Percentiles rank a stretch among this genome's conserved stretches.
These are phyloP conservation scores for Mohoua ochrocephala DNA, from an alignment of 2,113 vertebrate genomes.

Conservation along the genomic window DNA sequence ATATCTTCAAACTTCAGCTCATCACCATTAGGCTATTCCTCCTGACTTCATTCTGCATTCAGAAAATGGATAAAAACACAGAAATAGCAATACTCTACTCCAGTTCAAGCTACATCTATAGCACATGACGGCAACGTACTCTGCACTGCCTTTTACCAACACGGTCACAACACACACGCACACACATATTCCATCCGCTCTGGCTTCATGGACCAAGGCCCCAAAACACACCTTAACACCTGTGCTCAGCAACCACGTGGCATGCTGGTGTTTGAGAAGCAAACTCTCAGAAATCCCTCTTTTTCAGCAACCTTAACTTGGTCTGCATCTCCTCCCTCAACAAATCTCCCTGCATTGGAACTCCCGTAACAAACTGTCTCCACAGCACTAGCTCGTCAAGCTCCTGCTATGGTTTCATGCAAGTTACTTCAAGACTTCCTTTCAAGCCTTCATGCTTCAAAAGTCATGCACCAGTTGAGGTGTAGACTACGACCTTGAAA, in stretches of 20 bases:
- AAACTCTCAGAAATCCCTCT: background rate
- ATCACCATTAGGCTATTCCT: background rate
- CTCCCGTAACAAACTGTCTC: background rate
- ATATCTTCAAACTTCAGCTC: background rate
- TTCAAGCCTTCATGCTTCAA: background rate
- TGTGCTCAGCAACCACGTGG: background rate
- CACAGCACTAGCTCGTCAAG: background rate
- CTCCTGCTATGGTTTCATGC: background rate
- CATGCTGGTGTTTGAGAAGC: background rate
- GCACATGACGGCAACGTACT: fast-evolving
- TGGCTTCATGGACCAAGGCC: background rate
- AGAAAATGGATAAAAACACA: background rate
- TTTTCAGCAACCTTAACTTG: background rate
- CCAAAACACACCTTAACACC: background rate
- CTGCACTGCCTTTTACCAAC: fast-evolving
- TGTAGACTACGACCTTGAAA: background rate
- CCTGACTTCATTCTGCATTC: background rate
- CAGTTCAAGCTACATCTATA: background rate
- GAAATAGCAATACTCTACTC: background rate
- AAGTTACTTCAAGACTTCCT: background rate
- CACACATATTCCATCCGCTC: background rate
- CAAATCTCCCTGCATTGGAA: background rate
- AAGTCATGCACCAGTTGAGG: background rate
- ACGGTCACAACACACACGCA: background rate
- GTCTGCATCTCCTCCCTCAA: background rate